Evolutionary conservation across 2,113 vertebrate genomes (phyloP).

Genomic region (Etheostoma cragini): DNA sequence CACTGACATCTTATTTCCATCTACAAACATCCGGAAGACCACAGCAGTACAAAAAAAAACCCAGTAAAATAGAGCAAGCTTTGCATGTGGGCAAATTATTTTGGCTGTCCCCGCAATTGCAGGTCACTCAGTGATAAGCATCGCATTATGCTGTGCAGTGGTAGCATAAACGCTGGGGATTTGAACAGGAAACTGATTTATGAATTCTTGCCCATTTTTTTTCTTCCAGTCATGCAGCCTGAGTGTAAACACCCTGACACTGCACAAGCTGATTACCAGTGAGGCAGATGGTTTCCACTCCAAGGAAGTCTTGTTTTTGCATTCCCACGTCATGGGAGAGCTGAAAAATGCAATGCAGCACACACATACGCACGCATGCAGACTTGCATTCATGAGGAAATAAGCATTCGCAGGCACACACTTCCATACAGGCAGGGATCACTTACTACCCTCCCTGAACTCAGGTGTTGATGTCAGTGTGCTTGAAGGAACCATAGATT

Average conservation of each 20-base stretch:
- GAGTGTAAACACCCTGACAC: constrained; percentile 80
- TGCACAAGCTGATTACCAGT: constrained; percentile 71
- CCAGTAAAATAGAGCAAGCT: constrained; percentile 2
- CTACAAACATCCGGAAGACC: not conserved
- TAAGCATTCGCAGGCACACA: not conserved
- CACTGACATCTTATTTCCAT: not conserved
- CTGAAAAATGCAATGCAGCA: constrained; percentile 53
- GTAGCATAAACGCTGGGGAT: constrained; percentile 27
- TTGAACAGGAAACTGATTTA: constrained; percentile 65
- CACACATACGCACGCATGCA: not conserved
- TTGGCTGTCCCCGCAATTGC: constrained; percentile 16
- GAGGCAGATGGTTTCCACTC: constrained; percentile 74
- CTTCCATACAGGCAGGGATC: not conserved
- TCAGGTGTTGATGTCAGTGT: constrained; percentile 4
- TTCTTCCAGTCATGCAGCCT: constrained; percentile 52
- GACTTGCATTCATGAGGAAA: not conserved
- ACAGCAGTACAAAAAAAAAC: not conserved
- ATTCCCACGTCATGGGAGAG: constrained; percentile 73
- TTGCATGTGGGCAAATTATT: constrained; percentile 18
- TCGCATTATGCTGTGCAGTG: constrained; percentile 30
- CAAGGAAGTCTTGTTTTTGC: constrained; percentile 74
- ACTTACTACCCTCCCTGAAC: not conserved
- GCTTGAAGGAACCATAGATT: constrained; percentile 13
- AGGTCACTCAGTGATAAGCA: constrained; percentile 51
- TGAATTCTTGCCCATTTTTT: constrained; percentile 48